Base-by-base conservation (phyloP, 2,113 vertebrate species). In the Callithrix jacchus region DNA sequence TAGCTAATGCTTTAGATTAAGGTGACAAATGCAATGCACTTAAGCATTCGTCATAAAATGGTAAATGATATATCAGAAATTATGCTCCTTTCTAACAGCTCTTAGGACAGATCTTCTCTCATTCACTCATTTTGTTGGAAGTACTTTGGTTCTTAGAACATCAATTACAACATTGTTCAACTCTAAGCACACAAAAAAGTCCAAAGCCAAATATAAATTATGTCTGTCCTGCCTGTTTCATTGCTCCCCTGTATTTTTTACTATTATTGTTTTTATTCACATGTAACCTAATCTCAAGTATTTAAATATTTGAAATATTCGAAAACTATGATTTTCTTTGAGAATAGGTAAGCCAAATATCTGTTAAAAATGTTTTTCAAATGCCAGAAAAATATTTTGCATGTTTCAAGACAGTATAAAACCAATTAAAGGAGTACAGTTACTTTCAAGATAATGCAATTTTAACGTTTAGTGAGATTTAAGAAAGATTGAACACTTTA, bases 131-230 rank as follows among this genome's bases (percentile, higher is more conserved):
- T 89, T 93, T 94, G 35, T 54, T 92, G 49, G 16, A 87, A 84
- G 56, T 52, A 88, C 21, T 88, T 92, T 45, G 89, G 21, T 74
- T 90, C 25, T 37, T 81, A 97, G 61, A 91, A 45, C 81, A 86
- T 52, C n/a, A 25, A 4, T 92, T 87, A 84, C 14, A 42, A 66
- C 9, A 1, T 2, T 86, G 21, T 66, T 91, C 35, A 86, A 86
- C 27, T 71, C 20, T 76, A 79, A 76, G 8, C 14, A 89, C 21
- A 88, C 27, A 92, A 68, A 66, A 56, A 17, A 85, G 23, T 20
- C 14, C 8, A 40, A 95, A 90, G 42, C 2, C 40, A 87, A 87
- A n/a, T 25, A 7, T n/a, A 54, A 82, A 42, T 81, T 89, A 40
- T 74, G 18, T 80, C 32, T 86, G 0, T 23, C 49, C 47, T 80